Base-by-base conservation (phyloP, 2,113 vertebrate genomes). In the Tachysurus fulvidraco region DNA sequence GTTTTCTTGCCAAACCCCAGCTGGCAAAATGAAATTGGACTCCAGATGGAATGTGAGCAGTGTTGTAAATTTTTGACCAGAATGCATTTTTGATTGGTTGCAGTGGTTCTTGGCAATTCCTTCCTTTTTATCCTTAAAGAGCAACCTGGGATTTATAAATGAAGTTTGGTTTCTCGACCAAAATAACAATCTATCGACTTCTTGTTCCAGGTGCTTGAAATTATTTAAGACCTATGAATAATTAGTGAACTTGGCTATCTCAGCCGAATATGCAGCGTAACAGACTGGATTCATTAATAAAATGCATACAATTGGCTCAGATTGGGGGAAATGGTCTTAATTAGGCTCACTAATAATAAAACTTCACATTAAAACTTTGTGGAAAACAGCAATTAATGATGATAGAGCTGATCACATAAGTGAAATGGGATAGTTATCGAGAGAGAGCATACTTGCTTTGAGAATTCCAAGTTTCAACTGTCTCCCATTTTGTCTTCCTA, bases 171-270 rank as follows among this genome's bases (percentile, higher is more conserved):
- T 92, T 91, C 89, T 89, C 83, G 69, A 83, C 92, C 92, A 92
- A 92, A 92, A 95, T 93, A 85, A 83, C 78, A 88, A 89, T 91
- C 92, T 90, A 88, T 91, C 80, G 90, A 87, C 86, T 91, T 94
- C 93, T 93, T 94, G 92, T 89, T 94, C 90, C 94, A 94, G 94
- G 92, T 95, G 93, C 86, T 93, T 90, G 91, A 92, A 94, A 94
- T 93, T 92, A 92, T 90, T 87, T 89, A 62, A 84, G 83, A 87
- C 91, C 90, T 89, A 93, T 92, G 93, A 92, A 92, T 93, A 92
- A 92, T 94, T 92, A 93, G 88, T 88, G 85, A 90, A 76, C 85
- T 87, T 86, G 87, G 87, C 91, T 71, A 91, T 60, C 71, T 50
- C 85, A 90, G 86, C 65, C 80, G 55, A 86, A 69, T 86, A 88